phyloP scores from a whole-genome alignment of 2,113 vertebrate genomes.

The Peromyscus leucopus region DNA sequence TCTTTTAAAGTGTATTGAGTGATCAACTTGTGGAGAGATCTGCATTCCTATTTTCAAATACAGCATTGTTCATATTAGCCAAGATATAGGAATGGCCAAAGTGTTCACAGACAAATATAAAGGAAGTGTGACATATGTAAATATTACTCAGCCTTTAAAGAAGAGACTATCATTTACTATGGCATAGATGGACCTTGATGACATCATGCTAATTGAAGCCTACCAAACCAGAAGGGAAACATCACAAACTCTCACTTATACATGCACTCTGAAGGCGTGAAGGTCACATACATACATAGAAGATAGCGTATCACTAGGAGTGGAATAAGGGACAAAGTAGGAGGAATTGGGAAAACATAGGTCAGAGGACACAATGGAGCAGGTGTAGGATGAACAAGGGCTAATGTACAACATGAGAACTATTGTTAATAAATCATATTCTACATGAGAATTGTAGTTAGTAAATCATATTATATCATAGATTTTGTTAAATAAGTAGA shows the following conservation, averaged over 20 bases:
- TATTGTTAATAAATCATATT: neutral
- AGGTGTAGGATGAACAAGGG: neutral
- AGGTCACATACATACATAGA: neutral
- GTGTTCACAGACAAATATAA: neutral
- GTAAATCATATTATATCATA: neutral
- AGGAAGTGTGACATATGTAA: neutral
- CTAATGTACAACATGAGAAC: neutral
- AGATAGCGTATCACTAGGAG: neutral
- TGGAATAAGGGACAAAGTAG: accelerated
- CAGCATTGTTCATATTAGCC: neutral
- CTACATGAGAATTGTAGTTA: neutral
- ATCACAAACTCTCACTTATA: neutral
- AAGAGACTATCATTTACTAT: neutral
- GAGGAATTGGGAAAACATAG: neutral
- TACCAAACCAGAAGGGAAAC: neutral
- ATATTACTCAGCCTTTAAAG: neutral
- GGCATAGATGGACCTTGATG: neutral
- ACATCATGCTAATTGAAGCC: neutral
- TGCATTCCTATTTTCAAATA: neutral
- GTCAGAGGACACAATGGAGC: neutral
- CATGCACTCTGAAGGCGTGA: neutral
- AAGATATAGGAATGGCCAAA: neutral
- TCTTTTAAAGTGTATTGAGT: neutral
- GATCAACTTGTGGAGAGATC: neutral
- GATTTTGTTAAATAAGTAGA: neutral